phyloP scores from a whole-genome alignment of 2,888 invertebrate species.

The Gymnosoma rotundatum region DNA sequence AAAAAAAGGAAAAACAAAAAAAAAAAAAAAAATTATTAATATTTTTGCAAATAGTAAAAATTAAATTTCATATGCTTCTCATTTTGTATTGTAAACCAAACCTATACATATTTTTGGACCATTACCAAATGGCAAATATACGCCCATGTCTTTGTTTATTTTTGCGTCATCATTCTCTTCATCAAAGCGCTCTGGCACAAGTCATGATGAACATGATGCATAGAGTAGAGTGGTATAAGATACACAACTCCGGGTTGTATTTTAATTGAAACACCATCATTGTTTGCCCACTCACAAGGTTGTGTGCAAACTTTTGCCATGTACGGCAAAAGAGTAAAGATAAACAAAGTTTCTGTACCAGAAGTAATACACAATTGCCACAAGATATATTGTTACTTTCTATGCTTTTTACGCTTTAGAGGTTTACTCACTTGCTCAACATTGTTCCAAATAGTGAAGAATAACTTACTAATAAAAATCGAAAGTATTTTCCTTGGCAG shows the following conservation, averaged over 20 bases:
- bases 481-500: neutral
- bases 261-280: conserved; percentile 16
- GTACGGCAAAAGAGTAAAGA: conserved; percentile 72
- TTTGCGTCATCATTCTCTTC: conserved; percentile 56
- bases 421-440: conserved; percentile 72
- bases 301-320: conserved; percentile 73
- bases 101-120: conserved; percentile 76
- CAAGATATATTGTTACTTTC: neutral
- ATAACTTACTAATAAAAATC: conserved; percentile 57
- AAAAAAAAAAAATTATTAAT: too few relatives aligned
- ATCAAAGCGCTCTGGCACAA: conserved; percentile 71
- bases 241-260: conserved; percentile 69
- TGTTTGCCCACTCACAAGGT: conserved; percentile 52
- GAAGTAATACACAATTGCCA: neutral
- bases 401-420: neutral
- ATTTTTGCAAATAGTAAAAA: neutral
- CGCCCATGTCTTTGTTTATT: conserved; percentile 71
- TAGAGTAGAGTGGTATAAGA: conserved; percentile 67
- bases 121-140: conserved; percentile 76
- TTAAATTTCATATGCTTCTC: neutral
- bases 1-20: too few relatives aligned
- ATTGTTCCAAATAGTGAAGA: conserved; percentile 75
- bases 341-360: conserved; percentile 73
- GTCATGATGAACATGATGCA: conserved; percentile 74
- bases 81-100: conserved; percentile 43